A percentile compares a stretch with the other conserved stretches of the same genome.
Conservation (phyloP, 2,113 vertebrate species). For the Ailuropoda melanoleuca region DNA sequence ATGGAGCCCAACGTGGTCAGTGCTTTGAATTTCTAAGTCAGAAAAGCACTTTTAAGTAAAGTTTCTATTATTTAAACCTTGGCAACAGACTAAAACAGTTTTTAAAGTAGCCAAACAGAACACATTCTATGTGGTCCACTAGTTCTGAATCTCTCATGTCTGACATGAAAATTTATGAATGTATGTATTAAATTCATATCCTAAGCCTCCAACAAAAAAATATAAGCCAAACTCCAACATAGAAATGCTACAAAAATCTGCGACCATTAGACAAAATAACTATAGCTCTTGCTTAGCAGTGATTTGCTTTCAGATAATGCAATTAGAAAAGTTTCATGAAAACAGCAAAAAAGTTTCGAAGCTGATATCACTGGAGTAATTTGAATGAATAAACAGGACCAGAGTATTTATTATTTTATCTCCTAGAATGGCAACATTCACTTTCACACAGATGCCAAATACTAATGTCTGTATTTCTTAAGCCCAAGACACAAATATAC, state of each 20-base stretch:
- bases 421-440: neutral
- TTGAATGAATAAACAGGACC: constrained; percentile 12
- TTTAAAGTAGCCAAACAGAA: neutral
- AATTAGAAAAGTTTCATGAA: neutral
- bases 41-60: neutral
- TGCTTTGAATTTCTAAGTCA: neutral
- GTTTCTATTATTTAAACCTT: neutral
- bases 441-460: neutral
- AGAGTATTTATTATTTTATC: neutral
- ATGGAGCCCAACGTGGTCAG: fast-evolving
- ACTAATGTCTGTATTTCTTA: neutral
- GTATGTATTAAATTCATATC: neutral
- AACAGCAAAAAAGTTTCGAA: neutral
- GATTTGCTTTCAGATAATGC: neutral
- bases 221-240: neutral
- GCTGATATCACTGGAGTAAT: neutral
- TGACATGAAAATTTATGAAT: neutral
- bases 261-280: constrained; percentile 7
- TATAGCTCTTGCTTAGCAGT: neutral
- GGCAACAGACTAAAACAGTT: neutral
- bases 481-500: neutral
- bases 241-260: neutral
- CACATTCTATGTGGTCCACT: neutral
- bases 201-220: neutral
- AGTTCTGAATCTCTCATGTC: neutral